These are phyloP conservation scores for Sebastes cheni DNA, from an alignment of 2,797 vertebrate species.

Conservation along the genomic window DNA sequence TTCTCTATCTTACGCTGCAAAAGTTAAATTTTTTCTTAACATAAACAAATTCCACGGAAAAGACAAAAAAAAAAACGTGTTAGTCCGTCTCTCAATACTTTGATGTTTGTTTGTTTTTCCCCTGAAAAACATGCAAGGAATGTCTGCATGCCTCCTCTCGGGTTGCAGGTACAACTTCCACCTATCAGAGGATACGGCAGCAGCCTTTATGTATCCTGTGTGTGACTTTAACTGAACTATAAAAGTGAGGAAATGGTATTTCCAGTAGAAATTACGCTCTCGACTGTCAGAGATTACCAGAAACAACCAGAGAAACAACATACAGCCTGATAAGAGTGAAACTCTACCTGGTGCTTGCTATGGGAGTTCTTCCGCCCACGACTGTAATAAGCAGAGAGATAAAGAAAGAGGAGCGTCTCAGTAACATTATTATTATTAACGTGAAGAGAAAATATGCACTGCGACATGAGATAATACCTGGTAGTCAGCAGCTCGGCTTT, in stretches of 20 bases:
- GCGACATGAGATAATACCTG: slow-evolving; percentile 60
- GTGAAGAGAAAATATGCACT: neutral
- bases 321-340: neutral
- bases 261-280: too few relatives aligned
- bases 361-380: slow-evolving; percentile 98
- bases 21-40: neutral
- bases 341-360: slow-evolving; percentile 94
- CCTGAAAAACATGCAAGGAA: too few relatives aligned
- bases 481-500: slow-evolving; percentile 83
- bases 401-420: neutral
- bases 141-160: too few relatives aligned
- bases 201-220: too few relatives aligned
- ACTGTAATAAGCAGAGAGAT: slow-evolving; percentile 74
- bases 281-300: neutral
- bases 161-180: too few relatives aligned
- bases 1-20: neutral
- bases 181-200: neutral
- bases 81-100: too few relatives aligned
- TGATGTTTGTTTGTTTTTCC: too few relatives aligned
- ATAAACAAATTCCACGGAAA: too few relatives aligned
- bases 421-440: neutral
- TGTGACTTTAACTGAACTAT: too few relatives aligned
- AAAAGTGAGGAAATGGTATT: too few relatives aligned
- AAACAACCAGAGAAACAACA: neutral
- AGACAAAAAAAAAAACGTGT: too few relatives aligned